Evolutionary conservation across 2,797 vertebrate genomes (phyloP), one percentile per base, ranked within the genome.

Genomic region (Phylloscopus collybita): DNA sequence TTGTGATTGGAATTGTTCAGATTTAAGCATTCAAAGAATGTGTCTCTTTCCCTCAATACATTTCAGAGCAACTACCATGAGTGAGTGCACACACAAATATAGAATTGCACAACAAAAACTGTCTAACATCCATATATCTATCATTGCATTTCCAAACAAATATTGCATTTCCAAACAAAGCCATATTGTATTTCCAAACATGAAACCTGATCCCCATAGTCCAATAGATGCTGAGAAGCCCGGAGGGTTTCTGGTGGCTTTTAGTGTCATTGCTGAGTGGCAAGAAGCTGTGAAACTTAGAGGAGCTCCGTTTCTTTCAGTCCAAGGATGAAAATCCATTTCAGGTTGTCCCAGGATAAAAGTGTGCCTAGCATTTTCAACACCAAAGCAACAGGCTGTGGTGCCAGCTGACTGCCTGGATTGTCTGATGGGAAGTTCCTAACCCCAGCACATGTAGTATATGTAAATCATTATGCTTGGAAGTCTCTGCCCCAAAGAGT

Each of bases 311-410:
- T 60, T 57, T 65, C 10, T 44, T 88, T 67, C 34, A 23, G 29
- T 30, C 49, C 7, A 11, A n/a, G 22, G 62, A 30, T 56, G 15
- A 72, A 92, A 75, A 86, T 30, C 10, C 6, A 27, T 42, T 73
- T 69, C 73, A 70, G 27, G 15, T 6, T 64, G 42, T 32, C 16
- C 25, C 30, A 79, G 78, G 61, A 64, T 13, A 49, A 56, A 56
- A 71, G 19, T 64, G 56, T 64, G 45, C 42, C 16, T 80, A 60
- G 30, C 25, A 19, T 38, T 30, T 15, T 19, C 23, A 15, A 9
- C 76, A 40, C 15, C 20, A 71, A 80, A 93, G 36, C 1, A 1
- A 5, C 0, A 3, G 26, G 5, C 2, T 65, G 29, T n/a, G 23
- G 18, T 61, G 34, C 42, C 70, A 93, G 29, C 6, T 88, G 80